phyloP scores from a whole-genome alignment of 1,140 invertebrate species.

The Cyclargus thomasi region DNA sequence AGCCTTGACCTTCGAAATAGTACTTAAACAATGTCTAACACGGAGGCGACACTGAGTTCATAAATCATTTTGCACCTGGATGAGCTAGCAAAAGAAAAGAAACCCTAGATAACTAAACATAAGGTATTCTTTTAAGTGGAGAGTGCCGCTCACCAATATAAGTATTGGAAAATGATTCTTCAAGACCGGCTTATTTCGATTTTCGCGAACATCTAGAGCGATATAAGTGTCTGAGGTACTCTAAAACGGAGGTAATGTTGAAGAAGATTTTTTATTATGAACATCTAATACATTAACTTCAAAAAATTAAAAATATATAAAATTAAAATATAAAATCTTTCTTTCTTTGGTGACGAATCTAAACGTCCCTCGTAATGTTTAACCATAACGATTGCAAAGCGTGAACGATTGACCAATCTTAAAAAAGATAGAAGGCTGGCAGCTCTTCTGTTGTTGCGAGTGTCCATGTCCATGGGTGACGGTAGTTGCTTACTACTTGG shows the following conservation, averaged over 20 bases:
- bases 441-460: too few relatives aligned
- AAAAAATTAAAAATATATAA: too few relatives aligned
- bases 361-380: too few relatives aligned
- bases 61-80: neutral
- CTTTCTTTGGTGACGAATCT: too few relatives aligned
- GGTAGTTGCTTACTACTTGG: too few relatives aligned
- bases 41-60: neutral
- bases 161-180: slow-evolving; percentile 24
- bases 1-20: neutral
- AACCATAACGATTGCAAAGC: too few relatives aligned
- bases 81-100: neutral
- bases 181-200: slow-evolving; percentile 22
- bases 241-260: neutral
- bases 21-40: neutral
- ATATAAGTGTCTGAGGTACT: slow-evolving; percentile 1
- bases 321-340: too few relatives aligned
- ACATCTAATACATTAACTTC: too few relatives aligned
- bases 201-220: slow-evolving; percentile 16
- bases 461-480: too few relatives aligned
- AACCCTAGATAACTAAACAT: neutral
- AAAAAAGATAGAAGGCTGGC: too few relatives aligned
- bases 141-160: neutral
- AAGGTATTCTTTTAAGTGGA: neutral
- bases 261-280: too few relatives aligned
- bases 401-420: too few relatives aligned